phyloP scores from a whole-genome alignment of 2,888 invertebrate species.

The Zootermopsis nevadensis region DNA sequence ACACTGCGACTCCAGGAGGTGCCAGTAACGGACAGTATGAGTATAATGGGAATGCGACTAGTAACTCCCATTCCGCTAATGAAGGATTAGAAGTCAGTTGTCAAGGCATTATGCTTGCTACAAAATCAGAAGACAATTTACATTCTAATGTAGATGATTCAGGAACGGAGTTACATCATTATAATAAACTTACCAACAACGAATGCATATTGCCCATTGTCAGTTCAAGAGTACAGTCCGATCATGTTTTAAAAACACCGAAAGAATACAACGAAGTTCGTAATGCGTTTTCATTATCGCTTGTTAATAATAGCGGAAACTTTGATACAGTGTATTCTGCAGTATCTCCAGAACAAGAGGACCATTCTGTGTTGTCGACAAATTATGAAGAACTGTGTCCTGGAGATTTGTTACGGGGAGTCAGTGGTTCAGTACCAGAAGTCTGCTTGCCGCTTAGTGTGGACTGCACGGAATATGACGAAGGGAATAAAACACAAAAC shows the following conservation, averaged over 20 bases:
- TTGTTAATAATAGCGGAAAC: neutral
- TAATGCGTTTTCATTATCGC: neutral
- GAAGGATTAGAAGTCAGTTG: no score
- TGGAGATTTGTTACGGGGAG: neutral
- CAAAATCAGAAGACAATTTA: no score
- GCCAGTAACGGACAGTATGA: no score
- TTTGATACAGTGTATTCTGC: neutral
- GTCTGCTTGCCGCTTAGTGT: neutral
- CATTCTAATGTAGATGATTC: no score
- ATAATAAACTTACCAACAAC: no score
- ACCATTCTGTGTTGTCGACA: neutral
- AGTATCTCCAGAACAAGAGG: neutral
- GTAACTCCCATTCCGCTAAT: no score
- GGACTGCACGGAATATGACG: neutral
- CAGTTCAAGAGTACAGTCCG: neutral
- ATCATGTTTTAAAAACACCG: neutral
- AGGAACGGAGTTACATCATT: no score
- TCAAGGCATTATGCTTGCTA: no score
- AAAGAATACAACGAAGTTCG: neutral
- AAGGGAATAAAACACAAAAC: no score
- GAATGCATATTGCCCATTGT: no score
- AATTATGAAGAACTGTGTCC: neutral
- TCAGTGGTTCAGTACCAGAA: neutral
- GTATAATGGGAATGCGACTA: no score
- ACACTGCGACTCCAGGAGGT: no score